Conservation (phyloP, 2,113 vertebrate species). For the Oophaga pumilio region DNA sequence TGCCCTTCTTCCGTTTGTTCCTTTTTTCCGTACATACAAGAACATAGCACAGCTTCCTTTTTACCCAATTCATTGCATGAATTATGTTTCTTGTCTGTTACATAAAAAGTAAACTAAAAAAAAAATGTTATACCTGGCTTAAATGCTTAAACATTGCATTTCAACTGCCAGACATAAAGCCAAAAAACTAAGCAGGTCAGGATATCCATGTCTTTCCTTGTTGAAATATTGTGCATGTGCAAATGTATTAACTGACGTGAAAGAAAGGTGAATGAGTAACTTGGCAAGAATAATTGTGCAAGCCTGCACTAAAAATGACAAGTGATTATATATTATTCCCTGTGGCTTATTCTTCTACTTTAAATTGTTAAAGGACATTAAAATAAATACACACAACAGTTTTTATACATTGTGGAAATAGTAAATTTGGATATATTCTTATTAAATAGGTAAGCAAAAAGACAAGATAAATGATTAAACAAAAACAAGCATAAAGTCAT, state of each 20-base stretch:
- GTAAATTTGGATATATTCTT: background rate
- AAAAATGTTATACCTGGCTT: background rate
- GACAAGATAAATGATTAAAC: background rate
- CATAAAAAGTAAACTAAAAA: background rate
- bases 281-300: conserved; percentile 35
- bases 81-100: background rate
- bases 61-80: background rate
- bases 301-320: conserved; percentile 5
- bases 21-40: background rate
- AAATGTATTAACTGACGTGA: conserved; percentile 43
- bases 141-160: background rate
- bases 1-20: background rate
- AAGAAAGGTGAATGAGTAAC: conserved; percentile 30
- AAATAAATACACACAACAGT: conserved; percentile 5
- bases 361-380: background rate
- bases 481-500: background rate
- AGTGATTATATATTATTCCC: background rate
- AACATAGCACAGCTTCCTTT: background rate
- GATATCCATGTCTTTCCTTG: conserved; percentile 46
- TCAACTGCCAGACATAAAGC: conserved; percentile 18
- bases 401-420: background rate
- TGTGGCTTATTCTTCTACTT: background rate
- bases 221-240: conserved; percentile 39
- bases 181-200: conserved; percentile 49
- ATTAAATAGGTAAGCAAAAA: background rate